Evolutionary conservation across 2,888 invertebrate species (phyloP), one percentile per base, ranked within the genome.

Genomic region (Fissipunctia ypsillon): DNA sequence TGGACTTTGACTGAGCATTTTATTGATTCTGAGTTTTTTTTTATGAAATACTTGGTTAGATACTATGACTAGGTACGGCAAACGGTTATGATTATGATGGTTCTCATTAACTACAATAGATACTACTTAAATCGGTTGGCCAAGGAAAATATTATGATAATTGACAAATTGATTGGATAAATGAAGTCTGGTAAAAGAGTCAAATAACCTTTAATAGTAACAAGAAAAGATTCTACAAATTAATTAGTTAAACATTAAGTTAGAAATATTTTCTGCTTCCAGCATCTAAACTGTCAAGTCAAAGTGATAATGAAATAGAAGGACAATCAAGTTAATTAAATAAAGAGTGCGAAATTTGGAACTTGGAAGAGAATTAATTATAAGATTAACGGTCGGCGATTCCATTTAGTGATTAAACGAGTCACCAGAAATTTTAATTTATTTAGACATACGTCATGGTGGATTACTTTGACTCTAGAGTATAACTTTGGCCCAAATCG

Each of bases 301-400:
- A 41, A 75, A 81, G 56, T 54, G 45, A 69, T 80, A 80, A 81
- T 68, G 41, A 68, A 81, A 69, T 65, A 69, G 45, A 69, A 65
- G 31, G 41, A 76, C 48, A 81, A 52, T 63, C 9, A 16, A 67
- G 25, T 50, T 77, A 59, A 81, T 77, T 67, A 50, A 70, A 71
- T 77, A 56, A 71, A 56, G 54, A 69, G 60, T 69, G 25, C 1
- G 19, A 45, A 77, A 60, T 59, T 63, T 28, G 71, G 54, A 59
- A 71, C n/a, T 67, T 9, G 25, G 19, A 54, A 48, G 12, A 50
- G 16, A 64, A 61, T 73, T 69, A 64, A 61, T 73, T 69, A 59
- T 35, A 68, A 77, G 63, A 82, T 70, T 65, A 70, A 52, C 31
- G 16, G 54, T 16, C n/a, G n/a, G 43, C 19, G 12, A 64, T 16